These are phyloP conservation scores for Datnioides undecimradiatus DNA, from an alignment of 2,113 vertebrate species.

Conservation along the genomic window DNA sequence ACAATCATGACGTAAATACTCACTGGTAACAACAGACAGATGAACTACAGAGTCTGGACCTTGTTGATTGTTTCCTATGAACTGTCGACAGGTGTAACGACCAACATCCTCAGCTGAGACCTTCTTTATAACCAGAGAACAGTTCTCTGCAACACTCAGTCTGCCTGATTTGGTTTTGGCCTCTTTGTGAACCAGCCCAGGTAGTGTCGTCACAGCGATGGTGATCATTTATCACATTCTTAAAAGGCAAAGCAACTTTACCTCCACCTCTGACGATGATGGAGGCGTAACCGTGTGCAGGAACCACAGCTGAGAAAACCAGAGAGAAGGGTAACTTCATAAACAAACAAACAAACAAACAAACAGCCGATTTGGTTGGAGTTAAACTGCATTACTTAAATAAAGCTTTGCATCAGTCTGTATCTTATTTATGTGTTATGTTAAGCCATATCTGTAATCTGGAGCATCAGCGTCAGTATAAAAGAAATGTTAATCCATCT, in stretches of 20 bases:
- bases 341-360: no score
- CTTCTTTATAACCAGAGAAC: constrained; percentile 36
- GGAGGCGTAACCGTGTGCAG: background rate
- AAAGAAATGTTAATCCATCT: no score
- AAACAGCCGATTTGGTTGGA: no score
- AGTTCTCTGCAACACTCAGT: constrained; percentile 9
- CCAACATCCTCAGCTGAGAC: background rate
- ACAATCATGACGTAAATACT: constrained; percentile 9
- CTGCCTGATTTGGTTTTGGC: background rate
- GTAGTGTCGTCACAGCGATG: no score
- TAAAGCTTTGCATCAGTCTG: no score
- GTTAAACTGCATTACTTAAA: no score
- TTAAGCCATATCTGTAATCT: no score
- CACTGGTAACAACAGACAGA: constrained; percentile 21
- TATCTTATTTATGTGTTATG: no score
- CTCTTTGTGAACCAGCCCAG: background rate
- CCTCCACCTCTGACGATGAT: background rate
- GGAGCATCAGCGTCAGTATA: no score
- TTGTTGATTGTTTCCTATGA: background rate
- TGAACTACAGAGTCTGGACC: rapidly evolving
- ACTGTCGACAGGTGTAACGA: background rate
- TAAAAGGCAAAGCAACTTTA: constrained; percentile 5
- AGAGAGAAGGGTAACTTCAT: no score
- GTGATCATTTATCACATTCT: no score
- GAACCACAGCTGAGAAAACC: background rate